Base-by-base conservation (phyloP, 2,113 vertebrate species). In the Phaetusa simplex region DNA sequence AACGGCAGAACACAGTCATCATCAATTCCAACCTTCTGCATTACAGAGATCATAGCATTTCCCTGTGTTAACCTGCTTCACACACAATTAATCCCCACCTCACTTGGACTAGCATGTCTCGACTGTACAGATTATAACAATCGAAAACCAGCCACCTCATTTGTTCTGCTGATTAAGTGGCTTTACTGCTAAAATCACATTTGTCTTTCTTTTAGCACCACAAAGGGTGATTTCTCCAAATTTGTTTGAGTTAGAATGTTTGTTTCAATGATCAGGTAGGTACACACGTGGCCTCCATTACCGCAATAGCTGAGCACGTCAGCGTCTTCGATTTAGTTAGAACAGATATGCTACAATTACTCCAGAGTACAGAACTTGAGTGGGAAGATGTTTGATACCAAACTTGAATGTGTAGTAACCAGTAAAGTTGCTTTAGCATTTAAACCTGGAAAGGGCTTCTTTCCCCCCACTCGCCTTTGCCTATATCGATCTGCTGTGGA, bases 321-420 rank as follows among this genome's bases (percentile, higher is more conserved):
- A 82, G 43, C 73, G 21, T 90, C 70, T 87, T 93, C 49, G 26
- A 7, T 87, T 89, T 76, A 76, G 82, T 76, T 94, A 82, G 52
- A 80, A 24, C 43, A 80, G 61, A 76, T 65, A 56, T 94, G 73
- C 84, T 73, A 59, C 78, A 85, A 72, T 79, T 87, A 87, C 47
- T 76, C 56, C 36, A 43, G 43, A 47, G 34, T 34, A 61, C 19
- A 79, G 61, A 72, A 52, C 49, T 14, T 64, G 38, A 90, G 65
- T 66, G 66, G 56, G 53, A 93, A 93, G n/a, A 62, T 56, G 69
- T 79, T 79, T 65, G 65, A 24, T 85, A 69, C 23, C 73, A 62
- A 82, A 91, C 34, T 65, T 61, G 43, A 49, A 69, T 11, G 17
- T 12, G 24, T 47, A 72, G 61, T 81, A 74, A 87, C 29, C 16